Percentiles rank a stretch among this genome's conserved stretches.
phyloP scores from a whole-genome alignment of 2,797 vertebrate species.

The Micropoecilia bifurca region DNA sequence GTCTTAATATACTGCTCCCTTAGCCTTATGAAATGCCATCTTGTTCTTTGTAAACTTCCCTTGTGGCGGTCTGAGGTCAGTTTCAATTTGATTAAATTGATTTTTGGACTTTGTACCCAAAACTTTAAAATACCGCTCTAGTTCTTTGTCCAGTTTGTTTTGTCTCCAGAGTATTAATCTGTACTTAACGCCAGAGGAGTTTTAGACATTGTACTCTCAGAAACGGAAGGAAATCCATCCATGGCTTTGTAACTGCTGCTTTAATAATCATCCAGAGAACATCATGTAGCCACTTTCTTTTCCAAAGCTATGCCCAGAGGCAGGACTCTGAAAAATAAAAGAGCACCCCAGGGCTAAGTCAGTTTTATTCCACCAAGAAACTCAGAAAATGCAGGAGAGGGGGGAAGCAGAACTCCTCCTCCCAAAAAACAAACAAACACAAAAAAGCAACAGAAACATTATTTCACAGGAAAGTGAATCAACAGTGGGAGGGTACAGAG shows the following conservation, averaged over 20 bases:
- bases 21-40: background rate
- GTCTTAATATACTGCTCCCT: no score
- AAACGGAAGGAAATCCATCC: conserved; percentile 9
- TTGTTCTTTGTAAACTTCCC: background rate
- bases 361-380: conserved; percentile 20
- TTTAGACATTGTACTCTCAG: conserved; percentile 18
- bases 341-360: conserved; percentile 32
- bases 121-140: background rate
- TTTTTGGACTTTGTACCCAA: background rate
- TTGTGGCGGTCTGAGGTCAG: background rate
- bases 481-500: conserved; percentile 34
- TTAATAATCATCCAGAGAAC: conserved; percentile 36
- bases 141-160: background rate
- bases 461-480: conserved; percentile 32
- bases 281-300: conserved; percentile 31
- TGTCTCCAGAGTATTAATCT: background rate
- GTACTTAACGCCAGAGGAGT: conserved; percentile 5
- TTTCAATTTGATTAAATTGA: background rate
- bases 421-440: background rate
- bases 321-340: conserved; percentile 39
- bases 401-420: background rate
- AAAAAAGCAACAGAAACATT: background rate
- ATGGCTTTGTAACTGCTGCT: conserved; percentile 5
- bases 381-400: conserved; percentile 16
- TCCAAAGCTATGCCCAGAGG: conserved; percentile 44